Evolutionary conservation across 2,888 invertebrate species (phyloP), one percentile per base, ranked within the genome.

Genomic region (Catonia carolina): DNA sequence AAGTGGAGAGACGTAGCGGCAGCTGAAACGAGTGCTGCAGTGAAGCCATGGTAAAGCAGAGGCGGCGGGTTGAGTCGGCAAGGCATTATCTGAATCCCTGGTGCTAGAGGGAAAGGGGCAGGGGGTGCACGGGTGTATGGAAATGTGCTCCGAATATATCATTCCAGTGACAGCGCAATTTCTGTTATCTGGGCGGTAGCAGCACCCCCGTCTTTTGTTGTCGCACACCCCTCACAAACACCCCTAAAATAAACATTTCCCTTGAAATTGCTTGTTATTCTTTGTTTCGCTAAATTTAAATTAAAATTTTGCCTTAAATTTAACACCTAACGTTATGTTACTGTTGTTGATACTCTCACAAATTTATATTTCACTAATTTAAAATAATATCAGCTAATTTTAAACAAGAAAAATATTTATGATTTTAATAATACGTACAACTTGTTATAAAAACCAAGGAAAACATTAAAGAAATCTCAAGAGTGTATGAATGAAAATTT

Each of bases 81-180:
- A 56, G 51, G 35, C 52, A 45, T 51, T 56, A 37, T 48, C 53
- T 41, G 49, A 23, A 45, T 31, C 52, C 45, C 45, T 54, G 23
- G 15, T 33, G 45, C 50, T 36, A 14, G 41, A 8, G 45, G 17
- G 35, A 36, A 33, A 36, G 42, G 36, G 37, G 15, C 27, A 37
- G 17, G 39, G 42, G 42, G 36, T 18, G 35, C 14, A 48, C 27
- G 52, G 48, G 37, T 22, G 66, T 84, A 86, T 86, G 86, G 85
- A 86, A 86, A 86, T 86, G 85, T 83, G 84, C 85, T 85, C 84
- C 85, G 85, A 85, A 86, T 86, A 86, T 86, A 86, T 86, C 86
- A 86, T 86, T 85, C 85, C 77, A 83, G 83, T 86, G 86, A 86
- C 86, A 86, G 85, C 85, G 85, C 86, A 86, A 86, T 86, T 86